Evolutionary conservation across 2,797 vertebrate genomes (phyloP), one percentile per base, ranked within the genome.

Genomic region (Diglossa cyanea): DNA sequence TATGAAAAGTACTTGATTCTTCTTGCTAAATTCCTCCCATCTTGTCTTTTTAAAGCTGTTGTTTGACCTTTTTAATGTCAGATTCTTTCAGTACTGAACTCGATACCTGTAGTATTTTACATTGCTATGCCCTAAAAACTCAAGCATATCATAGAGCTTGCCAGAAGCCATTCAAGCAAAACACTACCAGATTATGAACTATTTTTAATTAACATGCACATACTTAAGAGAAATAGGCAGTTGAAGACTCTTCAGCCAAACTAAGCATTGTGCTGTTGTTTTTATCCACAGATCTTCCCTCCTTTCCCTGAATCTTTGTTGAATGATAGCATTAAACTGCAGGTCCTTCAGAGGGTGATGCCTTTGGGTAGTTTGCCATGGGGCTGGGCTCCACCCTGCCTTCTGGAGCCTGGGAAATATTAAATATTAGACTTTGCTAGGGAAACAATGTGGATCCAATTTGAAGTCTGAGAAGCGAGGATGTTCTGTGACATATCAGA

Each of bases 1-100:
- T 88, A 95, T 0, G 17, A 94, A 91, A 94, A 93, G 92, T 90
- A 66, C 80, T 94, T 86, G 88, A 33, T 94, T 93, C 76, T 92
- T 90, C 40, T 90, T 87, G 48, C 30, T 88, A 24, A 84, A 54
- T 90, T 72, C 82, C 57, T 90, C 70, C 40, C 73, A 84, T 89
- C 63, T 39, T 74, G 40, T 68, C 33, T 88, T 87, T 75, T 60
- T 42, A 68, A 75, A 90, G 23, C 55, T 86, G 51, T 10, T 93
- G 58, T 91, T 96, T 88, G 93, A 55, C 80, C 2, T 2, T 86
- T 93, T 67, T 58, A 61, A 11, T 37, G 21, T 71, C 2, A 0
- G 24, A 35, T 31, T 7, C 39, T 76, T 86, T 94, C 17, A 8
- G 31, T 78, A 10, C 17, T 53, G 82, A 93, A 90, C 72, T 50